Conservation (phyloP, 1,140 invertebrate species). For the Venustaconcha ellipsiformis region DNA sequence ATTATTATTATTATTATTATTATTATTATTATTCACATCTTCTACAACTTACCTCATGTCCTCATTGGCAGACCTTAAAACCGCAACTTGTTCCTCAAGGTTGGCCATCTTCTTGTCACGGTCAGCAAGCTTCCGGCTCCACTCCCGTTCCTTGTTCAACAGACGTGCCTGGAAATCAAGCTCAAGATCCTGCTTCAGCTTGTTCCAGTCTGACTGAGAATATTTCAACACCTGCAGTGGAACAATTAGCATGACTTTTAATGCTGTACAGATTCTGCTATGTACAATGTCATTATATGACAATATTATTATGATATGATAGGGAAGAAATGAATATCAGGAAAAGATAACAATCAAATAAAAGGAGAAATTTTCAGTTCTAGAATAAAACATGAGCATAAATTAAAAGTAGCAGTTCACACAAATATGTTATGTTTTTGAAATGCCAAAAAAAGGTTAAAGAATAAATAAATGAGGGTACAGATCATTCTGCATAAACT, state of each 20-base stretch:
- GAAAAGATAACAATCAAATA: no score
- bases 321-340: no score
- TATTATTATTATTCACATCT: not conserved
- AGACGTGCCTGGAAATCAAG: constrained; percentile 69
- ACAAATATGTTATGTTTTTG: no score
- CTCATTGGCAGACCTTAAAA: constrained; percentile 65
- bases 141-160: constrained; percentile 66
- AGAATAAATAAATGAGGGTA: no score
- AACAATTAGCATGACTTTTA: not conserved
- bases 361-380: no score
- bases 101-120: constrained; percentile 53
- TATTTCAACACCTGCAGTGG: constrained; percentile 55
- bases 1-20: not conserved
- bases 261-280: no score
- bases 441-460: no score
- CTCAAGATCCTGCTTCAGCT: constrained; percentile 61
- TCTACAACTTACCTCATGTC: constrained; percentile 65
- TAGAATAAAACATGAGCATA: no score
- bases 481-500: no score
- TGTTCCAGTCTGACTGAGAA: constrained; percentile 59
- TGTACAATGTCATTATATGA: no score
- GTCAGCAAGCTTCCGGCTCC: constrained; percentile 56
- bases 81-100: constrained; percentile 51
- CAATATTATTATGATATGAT: no score
- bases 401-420: no score